phyloP scores from a whole-genome alignment of 2,113 vertebrate genomes.

The Odocoileus hemionus region DNA sequence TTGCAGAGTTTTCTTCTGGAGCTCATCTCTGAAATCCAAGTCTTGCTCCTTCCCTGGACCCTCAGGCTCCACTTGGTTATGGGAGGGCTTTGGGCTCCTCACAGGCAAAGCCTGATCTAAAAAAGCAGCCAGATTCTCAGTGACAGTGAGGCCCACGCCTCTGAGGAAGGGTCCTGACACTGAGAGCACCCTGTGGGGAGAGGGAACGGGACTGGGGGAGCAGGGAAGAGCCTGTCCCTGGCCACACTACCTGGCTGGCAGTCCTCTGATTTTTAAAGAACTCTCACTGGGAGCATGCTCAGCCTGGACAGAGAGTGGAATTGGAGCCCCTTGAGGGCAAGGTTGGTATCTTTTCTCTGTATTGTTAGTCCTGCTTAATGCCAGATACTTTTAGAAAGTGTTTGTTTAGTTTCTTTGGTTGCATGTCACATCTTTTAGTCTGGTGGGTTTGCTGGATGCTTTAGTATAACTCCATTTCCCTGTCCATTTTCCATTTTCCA shows the following conservation, averaged over 20 bases:
- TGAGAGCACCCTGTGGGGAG: neutral
- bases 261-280: neutral
- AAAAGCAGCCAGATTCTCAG: constrained; percentile 76
- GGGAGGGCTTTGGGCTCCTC: constrained; percentile 67
- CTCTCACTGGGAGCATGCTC: neutral
- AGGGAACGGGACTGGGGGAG: no score
- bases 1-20: constrained; percentile 74
- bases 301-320: neutral
- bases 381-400: neutral
- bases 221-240: neutral
- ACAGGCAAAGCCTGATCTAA: constrained; percentile 73
- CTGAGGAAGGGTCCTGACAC: neutral
- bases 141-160: constrained; percentile 49
- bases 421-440: neutral
- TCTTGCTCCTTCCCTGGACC: constrained; percentile 58
- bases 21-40: constrained; percentile 69
- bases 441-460: neutral
- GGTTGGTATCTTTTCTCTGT: neutral
- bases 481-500: neutral
- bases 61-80: constrained; percentile 52
- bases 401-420: neutral
- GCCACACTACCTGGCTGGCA: no score
- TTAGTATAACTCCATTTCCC: neutral
- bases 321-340: neutral
- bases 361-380: neutral